A percentile compares a stretch with the other conserved stretches of the same genome.
These are phyloP conservation scores for Globodera ellingtonae DNA, from an alignment of 1,140 invertebrate species.

Conservation along the genomic window DNA sequence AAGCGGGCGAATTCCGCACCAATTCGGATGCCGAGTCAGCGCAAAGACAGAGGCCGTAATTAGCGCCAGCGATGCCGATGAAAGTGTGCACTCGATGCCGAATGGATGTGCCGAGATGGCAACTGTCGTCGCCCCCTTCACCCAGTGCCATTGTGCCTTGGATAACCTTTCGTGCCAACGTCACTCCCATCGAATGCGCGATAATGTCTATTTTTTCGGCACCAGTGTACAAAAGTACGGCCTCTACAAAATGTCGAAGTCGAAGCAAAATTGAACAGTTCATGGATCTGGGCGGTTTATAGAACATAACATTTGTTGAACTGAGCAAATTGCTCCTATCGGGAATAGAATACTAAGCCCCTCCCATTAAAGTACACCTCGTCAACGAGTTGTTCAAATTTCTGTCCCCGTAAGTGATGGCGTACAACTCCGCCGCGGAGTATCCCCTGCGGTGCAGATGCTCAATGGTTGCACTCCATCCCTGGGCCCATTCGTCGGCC, in stretches of 20 bases:
- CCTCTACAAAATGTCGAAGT: slow-evolving; percentile 50
- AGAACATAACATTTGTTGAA: neutral
- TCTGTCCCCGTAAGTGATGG: slow-evolving; percentile 53
- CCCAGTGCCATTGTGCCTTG: slow-evolving; percentile 41
- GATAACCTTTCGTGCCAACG: slow-evolving; percentile 50
- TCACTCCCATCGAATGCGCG: slow-evolving; percentile 59
- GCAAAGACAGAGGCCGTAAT: slow-evolving; percentile 38
- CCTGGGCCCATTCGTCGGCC: slow-evolving; percentile 30
- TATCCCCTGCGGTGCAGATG: slow-evolving; percentile 52
- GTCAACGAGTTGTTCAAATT: slow-evolving; percentile 29
- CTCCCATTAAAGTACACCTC: slow-evolving; percentile 4
- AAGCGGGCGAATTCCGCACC: slow-evolving; percentile 14
- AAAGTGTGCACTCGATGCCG: slow-evolving; percentile 31
- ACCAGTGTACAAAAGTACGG: slow-evolving; percentile 50
- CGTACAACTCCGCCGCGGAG: slow-evolving; percentile 48
- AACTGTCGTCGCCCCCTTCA: slow-evolving; percentile 21
- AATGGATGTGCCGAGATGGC: slow-evolving; percentile 29
- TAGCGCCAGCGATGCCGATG: slow-evolving; percentile 40
- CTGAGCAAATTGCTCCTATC: neutral
- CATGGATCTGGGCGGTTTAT: slow-evolving; percentile 7
- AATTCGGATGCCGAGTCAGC: slow-evolving; percentile 2
- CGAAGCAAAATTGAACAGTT: slow-evolving; percentile 41
- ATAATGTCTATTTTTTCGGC: slow-evolving; percentile 47
- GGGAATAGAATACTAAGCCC: neutral
- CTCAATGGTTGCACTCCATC: slow-evolving; percentile 40